Evolutionary conservation across 1,140 invertebrate genomes (phyloP), one percentile per base, ranked within the genome.

Genomic region (Pogonomyrmex barbatus): DNA sequence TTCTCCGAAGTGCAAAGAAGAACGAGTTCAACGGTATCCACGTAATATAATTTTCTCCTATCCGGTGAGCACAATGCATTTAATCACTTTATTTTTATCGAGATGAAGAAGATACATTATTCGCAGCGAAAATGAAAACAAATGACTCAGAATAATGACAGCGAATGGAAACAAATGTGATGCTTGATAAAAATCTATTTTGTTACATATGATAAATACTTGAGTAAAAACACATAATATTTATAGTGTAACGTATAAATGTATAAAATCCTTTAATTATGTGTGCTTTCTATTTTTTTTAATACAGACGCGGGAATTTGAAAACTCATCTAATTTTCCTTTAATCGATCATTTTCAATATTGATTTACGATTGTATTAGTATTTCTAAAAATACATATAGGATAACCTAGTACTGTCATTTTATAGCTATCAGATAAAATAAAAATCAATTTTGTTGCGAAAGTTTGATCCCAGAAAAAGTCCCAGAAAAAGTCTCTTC

Each of bases 51-150:
- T 45, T 65, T 54, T 83, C 17, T 76, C 10, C 56, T 17, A 47
- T 39, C n/a, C 1, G 5, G 8, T 50, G 45, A 62, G 52, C 10
- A 24, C 24, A n/a, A 58, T 2, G 12, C 39, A 73, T 14, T 83
- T 76, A 83, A 30, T 83, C 68, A 75, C 6, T 62, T 4, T n/a
- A 82, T 45, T 83, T 75, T 83, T n/a, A 75, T 24, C 10, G 10
- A 1, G 1, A 12, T 62, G 6, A n/a, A 62, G 9, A 75, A 60
- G 14, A 73, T 45, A 67, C 24, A 24, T 81, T 70, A 45, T 45
- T 42, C n/a, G 33, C 5, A 10, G 10, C 14, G 9, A 8, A 75
- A 60, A 9, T 45, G 14, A 73, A 54, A 47, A 82, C 45, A 54
- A 54, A 54, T 36, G 33, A 71, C 10, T 4, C 5, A 45, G 68